phyloP scores from a whole-genome alignment of 2,113 vertebrate species.

The Sula dactylatra region DNA sequence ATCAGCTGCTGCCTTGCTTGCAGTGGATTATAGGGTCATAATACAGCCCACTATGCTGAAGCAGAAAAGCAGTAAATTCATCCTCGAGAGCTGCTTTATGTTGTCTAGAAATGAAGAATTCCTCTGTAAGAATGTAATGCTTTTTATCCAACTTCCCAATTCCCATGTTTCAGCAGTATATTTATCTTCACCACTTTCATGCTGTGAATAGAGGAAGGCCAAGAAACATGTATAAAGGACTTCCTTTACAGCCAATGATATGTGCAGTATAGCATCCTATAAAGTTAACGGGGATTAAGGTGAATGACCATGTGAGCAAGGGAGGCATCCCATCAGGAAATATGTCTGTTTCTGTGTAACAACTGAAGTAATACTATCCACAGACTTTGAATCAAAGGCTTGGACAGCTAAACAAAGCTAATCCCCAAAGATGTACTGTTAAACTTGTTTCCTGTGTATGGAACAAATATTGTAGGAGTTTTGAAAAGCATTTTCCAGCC shows the following conservation, averaged over 20 bases:
- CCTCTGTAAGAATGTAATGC: background rate
- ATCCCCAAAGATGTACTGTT: slow-evolving; percentile 21
- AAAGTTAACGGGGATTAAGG: slow-evolving; percentile 35
- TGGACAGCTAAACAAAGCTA: slow-evolving; percentile 21
- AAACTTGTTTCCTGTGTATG: slow-evolving; percentile 21
- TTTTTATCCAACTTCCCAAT: slow-evolving; percentile 10
- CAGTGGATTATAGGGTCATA: background rate
- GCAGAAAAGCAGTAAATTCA: slow-evolving; percentile 7
- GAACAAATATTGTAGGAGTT: slow-evolving; percentile 30
- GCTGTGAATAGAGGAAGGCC: background rate
- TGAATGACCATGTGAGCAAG: slow-evolving; percentile 5
- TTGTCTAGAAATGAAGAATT: slow-evolving; percentile 33
- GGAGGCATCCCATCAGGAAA: background rate
- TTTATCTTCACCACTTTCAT: background rate
- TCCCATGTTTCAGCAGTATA: background rate
- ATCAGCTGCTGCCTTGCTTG: background rate
- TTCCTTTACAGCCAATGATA: background rate
- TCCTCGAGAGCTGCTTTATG: background rate
- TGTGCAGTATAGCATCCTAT: background rate
- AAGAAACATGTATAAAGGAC: background rate
- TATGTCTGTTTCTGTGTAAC: background rate
- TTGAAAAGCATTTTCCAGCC: slow-evolving; percentile 26
- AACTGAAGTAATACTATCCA: background rate
- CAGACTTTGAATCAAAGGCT: slow-evolving; percentile 27
- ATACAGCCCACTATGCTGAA: background rate